Conservation (phyloP, 2,888 invertebrate genomes). For the Pristionchus arcanus region DNA sequence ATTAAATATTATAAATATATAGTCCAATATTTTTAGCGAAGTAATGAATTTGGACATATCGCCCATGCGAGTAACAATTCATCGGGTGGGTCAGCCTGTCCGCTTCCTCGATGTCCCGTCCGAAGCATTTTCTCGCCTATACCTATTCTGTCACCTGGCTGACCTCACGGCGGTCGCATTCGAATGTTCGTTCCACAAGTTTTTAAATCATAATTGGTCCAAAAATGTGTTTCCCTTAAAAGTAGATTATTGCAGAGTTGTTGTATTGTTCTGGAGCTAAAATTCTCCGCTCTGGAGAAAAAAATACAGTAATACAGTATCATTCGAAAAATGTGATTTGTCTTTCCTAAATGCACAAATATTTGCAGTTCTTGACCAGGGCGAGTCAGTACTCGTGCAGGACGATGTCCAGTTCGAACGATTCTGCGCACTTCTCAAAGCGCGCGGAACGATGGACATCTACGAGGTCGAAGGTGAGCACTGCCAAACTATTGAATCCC, state of each 20-base stretch:
- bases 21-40: too few species aligned
- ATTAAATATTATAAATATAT: too few species aligned
- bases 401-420: not conserved
- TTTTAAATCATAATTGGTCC: not conserved
- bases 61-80: too few species aligned
- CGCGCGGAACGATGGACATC: not conserved
- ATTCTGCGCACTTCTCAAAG: not conserved
- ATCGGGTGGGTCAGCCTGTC: not conserved
- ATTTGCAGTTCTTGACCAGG: not conserved
- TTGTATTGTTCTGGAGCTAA: too few species aligned
- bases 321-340: too few species aligned
- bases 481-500: too few species aligned
- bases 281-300: too few species aligned
- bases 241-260: too few species aligned
- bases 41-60: too few species aligned
- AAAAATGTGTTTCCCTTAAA: not conserved
- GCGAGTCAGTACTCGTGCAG: not conserved
- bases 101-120: not conserved
- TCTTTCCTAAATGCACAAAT: too few species aligned
- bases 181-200: not conserved
- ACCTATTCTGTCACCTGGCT: not conserved
- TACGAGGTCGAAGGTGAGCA: not conserved
- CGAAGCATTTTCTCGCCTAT: not conserved
- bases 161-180: not conserved
- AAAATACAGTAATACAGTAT: too few species aligned